Percentiles rank a stretch among this genome's conserved stretches.
phyloP scores from a whole-genome alignment of 1,140 invertebrate species.

The Chrysoperla carnea region DNA sequence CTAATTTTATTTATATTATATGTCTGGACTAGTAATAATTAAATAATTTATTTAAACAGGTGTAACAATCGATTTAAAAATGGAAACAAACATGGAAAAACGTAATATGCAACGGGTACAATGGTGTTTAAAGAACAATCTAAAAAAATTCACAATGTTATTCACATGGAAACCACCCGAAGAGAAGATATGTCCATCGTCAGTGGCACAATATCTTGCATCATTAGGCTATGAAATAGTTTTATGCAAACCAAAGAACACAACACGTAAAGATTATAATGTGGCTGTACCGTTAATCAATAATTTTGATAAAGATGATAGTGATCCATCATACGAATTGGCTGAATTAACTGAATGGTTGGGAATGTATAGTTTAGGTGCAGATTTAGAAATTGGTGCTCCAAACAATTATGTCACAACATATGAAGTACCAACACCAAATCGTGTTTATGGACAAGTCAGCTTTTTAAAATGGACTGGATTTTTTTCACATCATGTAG shows the following conservation, averaged over 20 bases:
- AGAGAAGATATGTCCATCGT: conserved; percentile 34
- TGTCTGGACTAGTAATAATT: no score
- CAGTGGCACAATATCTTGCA: conserved; percentile 35
- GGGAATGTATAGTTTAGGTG: conserved; percentile 26
- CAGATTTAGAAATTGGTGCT: conserved; percentile 18
- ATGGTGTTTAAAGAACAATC: conserved; percentile 19
- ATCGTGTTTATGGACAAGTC: conserved; percentile 16
- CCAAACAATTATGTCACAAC: conserved; percentile 20
- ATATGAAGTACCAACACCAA: conserved; percentile 20
- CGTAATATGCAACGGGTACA: conserved; percentile 28
- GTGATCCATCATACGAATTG: not conserved
- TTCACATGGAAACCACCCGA: conserved; percentile 33
- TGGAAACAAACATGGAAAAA: conserved; percentile 23
- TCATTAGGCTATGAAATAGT: conserved; percentile 23
- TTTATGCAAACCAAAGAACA: conserved; percentile 22
- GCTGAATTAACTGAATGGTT: conserved; percentile 32
- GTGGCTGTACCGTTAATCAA: conserved; percentile 20
- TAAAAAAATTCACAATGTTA: conserved; percentile 27
- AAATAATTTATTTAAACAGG: no score
- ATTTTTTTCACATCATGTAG: conserved; percentile 25
- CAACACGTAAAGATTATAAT: conserved; percentile 16
- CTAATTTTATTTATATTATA: no score
- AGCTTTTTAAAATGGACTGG: conserved; percentile 27
- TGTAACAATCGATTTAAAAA: conserved; percentile 31
- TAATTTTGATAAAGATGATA: conserved; percentile 11